Base-by-base conservation (phyloP, 2,888 invertebrate species). In the Lepidonotus clava region DNA sequence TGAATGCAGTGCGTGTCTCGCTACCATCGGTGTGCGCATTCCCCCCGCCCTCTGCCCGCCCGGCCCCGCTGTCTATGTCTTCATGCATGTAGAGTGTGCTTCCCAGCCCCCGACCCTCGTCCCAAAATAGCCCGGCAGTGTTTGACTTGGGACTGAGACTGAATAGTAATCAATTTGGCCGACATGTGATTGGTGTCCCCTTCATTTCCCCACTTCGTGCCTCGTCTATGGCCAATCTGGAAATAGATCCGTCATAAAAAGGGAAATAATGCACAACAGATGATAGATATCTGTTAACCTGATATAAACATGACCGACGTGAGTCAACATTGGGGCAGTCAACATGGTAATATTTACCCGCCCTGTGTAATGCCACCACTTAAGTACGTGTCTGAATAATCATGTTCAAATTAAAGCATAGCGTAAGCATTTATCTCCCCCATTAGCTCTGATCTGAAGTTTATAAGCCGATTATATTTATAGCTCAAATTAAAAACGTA, bases 201-300 rank as follows among this genome's bases (percentile, higher is more conserved):
- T 11, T 34, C 71, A 34, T 71, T 71, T 71, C 71, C 71, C 34
- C 71, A 36, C 71, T 34, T 38, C 71, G 71, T 71, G 21, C 36
- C 71, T 38, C 71, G 6, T 36, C 71, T 36, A 36, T 38, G 8
- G 71, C 21, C 71, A 61, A 61, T 61, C 24, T 61, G 61, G 61
- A 61, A 61, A 61, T 61, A 61, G 61, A 61, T 61, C 61, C 28
- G 28, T n/a, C 61, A 28, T 32, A 61, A 53, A 53, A 53, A 24
- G n/a, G 53, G 53, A 11, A 18, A 61, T 28, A 32, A 28, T 61
- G 28, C 24, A 61, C 61, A 61, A 8, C 61, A 61, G 61, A 61
- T 61, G 61, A 61, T 61, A 71, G 71, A 71, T 71, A 71, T 71
- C 71, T 38, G 71, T 71, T 34, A 71, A 71, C 71, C 36, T 38